Evolutionary conservation across 2,113 vertebrate genomes (phyloP).

Genomic region (Hyaena hyaena): DNA sequence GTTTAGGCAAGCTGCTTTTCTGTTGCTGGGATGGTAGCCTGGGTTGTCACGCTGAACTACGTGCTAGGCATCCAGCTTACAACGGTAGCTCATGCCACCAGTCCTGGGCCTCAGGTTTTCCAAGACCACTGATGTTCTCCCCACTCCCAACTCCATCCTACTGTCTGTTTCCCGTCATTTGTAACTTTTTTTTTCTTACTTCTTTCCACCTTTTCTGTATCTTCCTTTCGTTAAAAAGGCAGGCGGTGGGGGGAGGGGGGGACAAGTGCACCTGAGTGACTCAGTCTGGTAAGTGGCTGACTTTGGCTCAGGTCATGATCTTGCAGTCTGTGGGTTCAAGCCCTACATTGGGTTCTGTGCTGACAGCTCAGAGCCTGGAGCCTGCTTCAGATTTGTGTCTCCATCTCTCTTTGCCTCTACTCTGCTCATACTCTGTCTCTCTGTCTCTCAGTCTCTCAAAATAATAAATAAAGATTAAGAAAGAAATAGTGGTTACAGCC

Average conservation of each 20-base stretch:
- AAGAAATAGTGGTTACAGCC: neutral
- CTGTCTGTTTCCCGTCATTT: neutral
- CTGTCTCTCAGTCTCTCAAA: no score
- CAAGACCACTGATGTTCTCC: neutral
- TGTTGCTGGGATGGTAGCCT: neutral
- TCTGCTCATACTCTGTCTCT: no score
- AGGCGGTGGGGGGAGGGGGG: no score
- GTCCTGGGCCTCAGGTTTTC: neutral
- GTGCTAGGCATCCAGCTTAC: neutral
- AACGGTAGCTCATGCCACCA: neutral
- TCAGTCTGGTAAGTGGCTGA: no score
- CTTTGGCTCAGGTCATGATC: no score
- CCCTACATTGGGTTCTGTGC: no score
- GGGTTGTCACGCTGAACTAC: neutral
- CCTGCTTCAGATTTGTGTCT: no score
- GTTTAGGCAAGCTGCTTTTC: conserved; percentile 40
- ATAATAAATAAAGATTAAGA: neutral
- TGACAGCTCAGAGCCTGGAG: no score
- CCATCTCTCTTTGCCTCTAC: no score
- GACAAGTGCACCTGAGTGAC: no score
- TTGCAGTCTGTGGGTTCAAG: no score
- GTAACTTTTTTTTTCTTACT: neutral
- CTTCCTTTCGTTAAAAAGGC: neutral
- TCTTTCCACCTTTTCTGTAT: neutral
- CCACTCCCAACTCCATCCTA: neutral